phyloP scores from a whole-genome alignment of 2,113 vertebrate species.

The Cyprinus carpio region DNA sequence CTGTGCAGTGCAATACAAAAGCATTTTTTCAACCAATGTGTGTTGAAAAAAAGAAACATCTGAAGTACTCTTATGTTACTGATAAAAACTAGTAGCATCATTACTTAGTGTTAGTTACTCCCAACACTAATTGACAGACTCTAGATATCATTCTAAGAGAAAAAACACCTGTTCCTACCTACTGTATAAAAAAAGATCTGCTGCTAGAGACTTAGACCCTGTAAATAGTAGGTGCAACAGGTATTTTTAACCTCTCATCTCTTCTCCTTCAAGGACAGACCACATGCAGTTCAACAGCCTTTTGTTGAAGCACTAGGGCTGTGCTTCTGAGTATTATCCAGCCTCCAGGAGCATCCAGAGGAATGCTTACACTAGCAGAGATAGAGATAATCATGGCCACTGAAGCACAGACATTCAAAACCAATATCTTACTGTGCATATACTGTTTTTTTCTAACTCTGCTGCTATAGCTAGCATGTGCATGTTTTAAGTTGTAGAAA shows the following conservation, averaged over 20 bases:
- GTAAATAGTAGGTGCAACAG: conserved; percentile 66
- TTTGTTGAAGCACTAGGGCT: conserved; percentile 67
- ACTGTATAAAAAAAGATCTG: not conserved
- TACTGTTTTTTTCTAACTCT: not conserved
- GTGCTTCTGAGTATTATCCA: conserved; percentile 63
- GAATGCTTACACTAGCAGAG: conserved; percentile 66
- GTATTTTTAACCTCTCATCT: conserved; percentile 66
- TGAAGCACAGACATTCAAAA: conserved; percentile 48
- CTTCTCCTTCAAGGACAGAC: conserved; percentile 64
- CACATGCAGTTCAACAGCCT: conserved; percentile 65
- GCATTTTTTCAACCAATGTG: too few species aligned
- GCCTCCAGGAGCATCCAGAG: conserved; percentile 50
- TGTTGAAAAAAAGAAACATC: too few species aligned
- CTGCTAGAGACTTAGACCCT: conserved; percentile 56
- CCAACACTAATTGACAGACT: too few species aligned
- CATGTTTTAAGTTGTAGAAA: not conserved
- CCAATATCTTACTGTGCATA: conserved; percentile 58
- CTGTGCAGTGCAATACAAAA: too few species aligned
- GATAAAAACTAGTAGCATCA: too few species aligned
- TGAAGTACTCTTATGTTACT: too few species aligned
- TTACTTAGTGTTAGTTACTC: too few species aligned
- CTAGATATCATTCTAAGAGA: not conserved
- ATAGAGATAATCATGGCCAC: conserved; percentile 62
- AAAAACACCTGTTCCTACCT: not conserved
- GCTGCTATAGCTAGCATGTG: too few species aligned